Evolutionary conservation across 1,140 invertebrate genomes (phyloP).

Genomic region (Artemia franciscana): DNA sequence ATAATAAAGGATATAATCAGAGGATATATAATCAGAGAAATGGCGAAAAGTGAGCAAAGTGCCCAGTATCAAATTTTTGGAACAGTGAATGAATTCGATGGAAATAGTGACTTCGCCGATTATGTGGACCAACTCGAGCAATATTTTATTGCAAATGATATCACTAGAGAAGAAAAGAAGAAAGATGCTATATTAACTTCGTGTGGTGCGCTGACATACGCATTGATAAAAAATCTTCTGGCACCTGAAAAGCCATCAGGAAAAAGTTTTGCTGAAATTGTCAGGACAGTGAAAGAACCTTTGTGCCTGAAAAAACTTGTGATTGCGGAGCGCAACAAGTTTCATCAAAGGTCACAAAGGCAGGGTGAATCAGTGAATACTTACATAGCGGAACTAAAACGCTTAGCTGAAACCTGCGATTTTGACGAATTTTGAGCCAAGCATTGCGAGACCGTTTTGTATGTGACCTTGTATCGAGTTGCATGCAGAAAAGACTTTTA

Average conservation of each 20-base stretch:
- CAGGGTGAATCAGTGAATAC: slow-evolving; percentile 1
- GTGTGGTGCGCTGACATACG: not conserved
- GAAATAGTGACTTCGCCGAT: not conserved
- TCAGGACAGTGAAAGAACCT: not conserved
- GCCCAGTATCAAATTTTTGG: too few relatives aligned
- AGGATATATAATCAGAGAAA: too few relatives aligned
- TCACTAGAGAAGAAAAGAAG: not conserved
- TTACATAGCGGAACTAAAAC: not conserved
- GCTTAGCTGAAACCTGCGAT: slow-evolving; percentile 4
- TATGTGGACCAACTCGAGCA: not conserved
- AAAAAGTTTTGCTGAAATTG: slow-evolving; percentile 4
- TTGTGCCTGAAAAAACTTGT: slow-evolving; percentile 3
- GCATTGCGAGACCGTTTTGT: slow-evolving; percentile 8
- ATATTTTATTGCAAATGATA: not conserved
- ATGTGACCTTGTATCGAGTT: not conserved
- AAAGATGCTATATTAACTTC: not conserved
- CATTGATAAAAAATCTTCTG: slow-evolving; percentile 1
- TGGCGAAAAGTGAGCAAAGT: too few relatives aligned
- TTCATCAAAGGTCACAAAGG: slow-evolving; percentile 2
- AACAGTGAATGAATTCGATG: not conserved
- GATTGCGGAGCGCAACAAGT: slow-evolving; percentile 6
- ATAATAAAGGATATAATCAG: too few relatives aligned
- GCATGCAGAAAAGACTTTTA: slow-evolving; percentile 3
- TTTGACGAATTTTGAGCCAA: slow-evolving; percentile 2
- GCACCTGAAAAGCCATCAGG: not conserved